Conservation (phyloP, 2,888 invertebrate genomes). For the Polyommatus icarus region DNA sequence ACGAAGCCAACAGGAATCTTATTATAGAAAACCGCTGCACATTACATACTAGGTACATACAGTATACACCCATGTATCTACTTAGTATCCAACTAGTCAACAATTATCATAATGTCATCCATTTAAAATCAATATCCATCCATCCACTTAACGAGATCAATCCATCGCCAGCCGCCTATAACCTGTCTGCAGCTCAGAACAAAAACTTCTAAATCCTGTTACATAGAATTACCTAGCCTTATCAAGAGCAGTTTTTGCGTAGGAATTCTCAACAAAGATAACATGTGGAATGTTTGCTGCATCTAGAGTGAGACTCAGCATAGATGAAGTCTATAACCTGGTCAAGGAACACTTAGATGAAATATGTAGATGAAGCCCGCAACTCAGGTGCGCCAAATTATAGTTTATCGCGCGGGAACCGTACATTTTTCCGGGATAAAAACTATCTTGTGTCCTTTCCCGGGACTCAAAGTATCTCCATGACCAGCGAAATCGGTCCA, state of each 20-base stretch:
- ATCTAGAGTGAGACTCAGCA: background rate
- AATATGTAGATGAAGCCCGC: no score
- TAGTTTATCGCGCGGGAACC: no score
- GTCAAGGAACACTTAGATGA: no score
- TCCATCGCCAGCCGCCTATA: background rate
- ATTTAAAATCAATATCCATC: constrained; percentile 11
- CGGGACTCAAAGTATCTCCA: no score
- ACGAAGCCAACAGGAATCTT: no score
- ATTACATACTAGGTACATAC: background rate
- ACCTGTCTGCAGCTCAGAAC: background rate
- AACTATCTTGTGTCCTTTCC: no score
- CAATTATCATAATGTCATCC: constrained; percentile 9
- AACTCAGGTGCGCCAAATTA: no score
- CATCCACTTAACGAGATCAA: background rate
- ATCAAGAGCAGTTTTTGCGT: background rate
- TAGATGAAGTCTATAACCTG: background rate
- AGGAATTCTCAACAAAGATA: background rate
- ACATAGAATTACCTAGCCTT: background rate
- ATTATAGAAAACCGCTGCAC: background rate
- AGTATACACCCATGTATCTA: background rate
- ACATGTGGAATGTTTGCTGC: background rate
- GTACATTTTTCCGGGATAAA: no score
- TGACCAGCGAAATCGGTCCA: no score
- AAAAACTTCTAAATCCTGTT: background rate
- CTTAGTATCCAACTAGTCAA: background rate